Percentiles rank a stretch among this genome's conserved stretches.
Conservation (phyloP, 2,797 vertebrate genomes). For the Adelosebastes latens region DNA sequence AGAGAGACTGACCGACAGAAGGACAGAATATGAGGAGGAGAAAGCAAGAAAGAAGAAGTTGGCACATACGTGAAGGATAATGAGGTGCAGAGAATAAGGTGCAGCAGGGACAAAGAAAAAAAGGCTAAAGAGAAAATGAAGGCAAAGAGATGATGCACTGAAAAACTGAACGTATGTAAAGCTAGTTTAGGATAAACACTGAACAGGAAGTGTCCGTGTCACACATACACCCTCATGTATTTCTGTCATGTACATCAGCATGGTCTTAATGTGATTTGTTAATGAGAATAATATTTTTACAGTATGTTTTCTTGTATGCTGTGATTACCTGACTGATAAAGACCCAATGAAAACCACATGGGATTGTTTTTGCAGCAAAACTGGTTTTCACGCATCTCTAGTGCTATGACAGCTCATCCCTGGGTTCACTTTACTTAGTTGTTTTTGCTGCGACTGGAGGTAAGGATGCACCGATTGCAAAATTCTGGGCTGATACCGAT, state of each 20-base stretch:
- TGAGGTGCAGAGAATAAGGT: constrained; percentile 14
- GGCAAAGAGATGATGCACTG: neutral
- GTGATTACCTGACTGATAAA: too few relatives aligned
- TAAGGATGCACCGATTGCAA: too few relatives aligned
- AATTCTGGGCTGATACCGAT: too few relatives aligned
- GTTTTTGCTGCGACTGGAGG: too few relatives aligned
- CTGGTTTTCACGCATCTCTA: too few relatives aligned
- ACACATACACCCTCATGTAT: neutral
- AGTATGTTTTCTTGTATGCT: too few relatives aligned
- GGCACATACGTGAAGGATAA: constrained; percentile 39
- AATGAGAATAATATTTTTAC: neutral
- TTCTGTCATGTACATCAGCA: neutral
- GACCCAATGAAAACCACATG: too few relatives aligned
- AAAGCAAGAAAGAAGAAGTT: constrained; percentile 3
- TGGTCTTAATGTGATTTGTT: neutral
- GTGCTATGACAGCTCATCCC: too few relatives aligned
- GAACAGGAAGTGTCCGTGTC: neutral
- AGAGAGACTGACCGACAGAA: neutral
- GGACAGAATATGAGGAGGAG: neutral
- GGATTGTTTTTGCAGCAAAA: too few relatives aligned
- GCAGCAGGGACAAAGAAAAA: neutral
- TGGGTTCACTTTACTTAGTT: too few relatives aligned
- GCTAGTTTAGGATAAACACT: neutral
- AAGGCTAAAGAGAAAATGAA: neutral
- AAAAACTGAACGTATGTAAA: neutral